Conservation (phyloP, 2,888 invertebrate genomes). For the Phanerotoma sp. region DNA sequence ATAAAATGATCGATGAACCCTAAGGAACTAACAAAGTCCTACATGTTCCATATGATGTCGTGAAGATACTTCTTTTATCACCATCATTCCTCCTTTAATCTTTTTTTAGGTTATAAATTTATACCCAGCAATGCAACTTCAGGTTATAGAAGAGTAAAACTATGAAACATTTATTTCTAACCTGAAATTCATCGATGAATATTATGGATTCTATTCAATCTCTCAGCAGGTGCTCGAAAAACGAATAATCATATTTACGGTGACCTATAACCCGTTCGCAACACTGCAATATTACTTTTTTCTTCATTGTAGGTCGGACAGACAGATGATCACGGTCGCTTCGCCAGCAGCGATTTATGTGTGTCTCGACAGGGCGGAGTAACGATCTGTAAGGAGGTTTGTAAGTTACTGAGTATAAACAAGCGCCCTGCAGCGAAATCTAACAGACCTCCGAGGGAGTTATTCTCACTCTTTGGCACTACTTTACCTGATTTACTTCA, state of each 20-base stretch:
- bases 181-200: constrained; percentile 1
- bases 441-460: constrained; percentile 39
- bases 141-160: no score
- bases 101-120: no score
- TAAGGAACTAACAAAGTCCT: not conserved
- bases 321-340: constrained; percentile 24
- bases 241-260: constrained; percentile 46
- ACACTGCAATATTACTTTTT: constrained; percentile 46
- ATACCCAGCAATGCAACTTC: no score
- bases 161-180: no score
- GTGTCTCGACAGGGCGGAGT: constrained; percentile 50
- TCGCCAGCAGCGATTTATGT: constrained; percentile 49
- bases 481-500: not conserved
- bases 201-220: constrained; percentile 14
- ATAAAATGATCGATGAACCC: not conserved
- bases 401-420: constrained; percentile 52
- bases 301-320: constrained; percentile 8
- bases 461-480: constrained; percentile 19
- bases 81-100: no score
- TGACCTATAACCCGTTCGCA: constrained; percentile 45
- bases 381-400: constrained; percentile 57
- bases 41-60: no score
- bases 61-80: no score
- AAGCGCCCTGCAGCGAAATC: constrained; percentile 49
- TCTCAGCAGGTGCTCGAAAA: constrained; percentile 45